Conservation (phyloP, 2,888 invertebrate genomes). For the Eupithecia dodoneata region DNA sequence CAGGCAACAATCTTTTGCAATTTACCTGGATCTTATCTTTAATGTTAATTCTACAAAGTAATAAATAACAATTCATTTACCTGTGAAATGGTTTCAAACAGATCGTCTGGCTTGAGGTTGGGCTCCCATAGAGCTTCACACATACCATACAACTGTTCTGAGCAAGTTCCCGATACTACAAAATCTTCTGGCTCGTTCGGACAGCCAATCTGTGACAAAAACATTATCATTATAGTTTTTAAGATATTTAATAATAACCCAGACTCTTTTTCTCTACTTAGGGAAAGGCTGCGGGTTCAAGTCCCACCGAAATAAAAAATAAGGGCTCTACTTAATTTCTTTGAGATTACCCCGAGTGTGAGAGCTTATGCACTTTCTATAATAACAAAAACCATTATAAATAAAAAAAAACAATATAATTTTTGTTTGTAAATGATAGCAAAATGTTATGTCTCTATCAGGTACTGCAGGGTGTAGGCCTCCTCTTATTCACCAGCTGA, state of each 20-base stretch:
- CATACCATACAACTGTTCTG: constrained; percentile 95
- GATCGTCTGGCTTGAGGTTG: constrained; percentile 93
- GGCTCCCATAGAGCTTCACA: constrained; percentile 98
- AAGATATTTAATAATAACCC: too few species aligned
- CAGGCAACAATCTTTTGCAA: background rate
- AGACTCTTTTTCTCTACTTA: too few species aligned
- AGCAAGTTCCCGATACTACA: constrained; percentile 98
- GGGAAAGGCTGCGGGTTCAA: too few species aligned
- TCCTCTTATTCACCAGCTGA: background rate
- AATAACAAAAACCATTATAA: too few species aligned
- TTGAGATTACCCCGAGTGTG: too few species aligned
- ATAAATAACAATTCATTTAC: constrained; percentile 50
- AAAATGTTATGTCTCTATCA: background rate
- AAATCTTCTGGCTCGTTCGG: constrained; percentile 96
- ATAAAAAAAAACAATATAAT: background rate
- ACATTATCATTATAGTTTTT: background rate
- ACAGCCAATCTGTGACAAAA: constrained; percentile 85
- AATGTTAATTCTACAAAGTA: too few species aligned
- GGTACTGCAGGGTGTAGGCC: background rate
- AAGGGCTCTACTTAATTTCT: too few species aligned
- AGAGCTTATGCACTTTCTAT: too few species aligned
- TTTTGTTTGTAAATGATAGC: background rate
- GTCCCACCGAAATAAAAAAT: too few species aligned
- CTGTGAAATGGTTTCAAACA: constrained; percentile 97
- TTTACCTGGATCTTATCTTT: background rate